These are phyloP conservation scores for Megaceryle maxima DNA, from an alignment of 2,113 vertebrate species.

Conservation along the genomic window DNA sequence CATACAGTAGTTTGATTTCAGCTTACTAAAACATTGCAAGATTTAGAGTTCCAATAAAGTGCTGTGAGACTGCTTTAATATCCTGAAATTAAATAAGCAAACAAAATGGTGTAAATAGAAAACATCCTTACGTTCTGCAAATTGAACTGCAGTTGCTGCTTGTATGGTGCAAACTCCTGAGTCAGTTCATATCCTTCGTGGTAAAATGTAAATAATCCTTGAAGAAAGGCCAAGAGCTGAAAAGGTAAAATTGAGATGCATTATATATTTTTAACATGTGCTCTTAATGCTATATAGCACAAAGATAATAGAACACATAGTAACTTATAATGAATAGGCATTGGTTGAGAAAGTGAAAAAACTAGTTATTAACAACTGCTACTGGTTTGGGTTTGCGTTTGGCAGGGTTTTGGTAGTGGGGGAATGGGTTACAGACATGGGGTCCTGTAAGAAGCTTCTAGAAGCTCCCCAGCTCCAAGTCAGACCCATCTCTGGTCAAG, in stretches of 20 bases:
- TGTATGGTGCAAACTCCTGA: constrained; percentile 96
- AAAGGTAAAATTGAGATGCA: constrained; percentile 43
- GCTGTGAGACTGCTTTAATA: background rate
- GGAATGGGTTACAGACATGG: background rate
- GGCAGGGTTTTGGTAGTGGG: background rate
- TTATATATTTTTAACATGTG: background rate
- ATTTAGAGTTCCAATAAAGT: background rate
- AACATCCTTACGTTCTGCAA: constrained; percentile 91
- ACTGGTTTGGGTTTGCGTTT: background rate
- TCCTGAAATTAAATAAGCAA: background rate
- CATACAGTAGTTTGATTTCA: background rate
- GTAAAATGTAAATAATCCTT: constrained; percentile 98
- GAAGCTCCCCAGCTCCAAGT: background rate
- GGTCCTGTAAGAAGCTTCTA: background rate
- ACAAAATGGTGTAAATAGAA: background rate
- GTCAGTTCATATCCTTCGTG: constrained; percentile 98
- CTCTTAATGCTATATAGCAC: background rate
- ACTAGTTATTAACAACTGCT: background rate
- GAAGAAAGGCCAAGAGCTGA: constrained; percentile 97
- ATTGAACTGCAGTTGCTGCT: constrained; percentile 97
- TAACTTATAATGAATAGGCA: background rate
- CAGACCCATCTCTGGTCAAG: background rate
- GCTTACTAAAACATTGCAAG: background rate
- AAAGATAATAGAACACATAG: background rate
- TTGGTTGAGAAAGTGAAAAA: background rate